phyloP scores from a whole-genome alignment of 2,113 vertebrate genomes.

The Alces alces region DNA sequence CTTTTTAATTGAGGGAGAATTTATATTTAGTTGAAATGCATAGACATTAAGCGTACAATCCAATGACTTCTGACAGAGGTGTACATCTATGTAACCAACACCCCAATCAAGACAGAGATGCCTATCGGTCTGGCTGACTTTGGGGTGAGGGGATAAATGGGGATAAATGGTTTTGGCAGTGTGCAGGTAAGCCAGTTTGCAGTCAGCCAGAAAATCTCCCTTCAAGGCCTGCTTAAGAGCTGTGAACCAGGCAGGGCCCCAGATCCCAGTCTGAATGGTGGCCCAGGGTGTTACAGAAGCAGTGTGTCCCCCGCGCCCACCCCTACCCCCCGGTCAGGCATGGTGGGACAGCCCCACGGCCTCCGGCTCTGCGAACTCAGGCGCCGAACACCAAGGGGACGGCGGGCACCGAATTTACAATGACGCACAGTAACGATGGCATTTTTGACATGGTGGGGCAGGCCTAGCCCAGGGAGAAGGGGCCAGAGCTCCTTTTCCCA shows the following conservation, averaged over 20 bases:
- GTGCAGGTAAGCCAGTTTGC: background rate
- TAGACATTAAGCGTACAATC: background rate
- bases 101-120: background rate
- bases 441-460: slow-evolving; percentile 6
- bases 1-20: background rate
- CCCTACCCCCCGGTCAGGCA: background rate
- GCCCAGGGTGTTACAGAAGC: background rate
- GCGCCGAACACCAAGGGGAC: background rate
- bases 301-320: fast-evolving
- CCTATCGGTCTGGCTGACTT: background rate
- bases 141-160: background rate
- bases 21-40: background rate
- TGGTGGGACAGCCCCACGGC: background rate
- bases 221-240: background rate
- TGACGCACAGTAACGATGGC: background rate
- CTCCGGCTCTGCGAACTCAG: background rate
- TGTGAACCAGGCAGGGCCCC: background rate
- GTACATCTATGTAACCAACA: background rate
- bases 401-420: background rate
- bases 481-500: background rate
- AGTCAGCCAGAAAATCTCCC: background rate
- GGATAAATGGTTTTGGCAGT: background rate
- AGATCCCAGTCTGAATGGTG: background rate
- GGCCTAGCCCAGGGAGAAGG: slow-evolving; percentile 57
- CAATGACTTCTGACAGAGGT: background rate